Percentiles rank a stretch among this genome's conserved stretches.
Conservation (phyloP, 2,797 vertebrate genomes). For the Avahi laniger region DNA sequence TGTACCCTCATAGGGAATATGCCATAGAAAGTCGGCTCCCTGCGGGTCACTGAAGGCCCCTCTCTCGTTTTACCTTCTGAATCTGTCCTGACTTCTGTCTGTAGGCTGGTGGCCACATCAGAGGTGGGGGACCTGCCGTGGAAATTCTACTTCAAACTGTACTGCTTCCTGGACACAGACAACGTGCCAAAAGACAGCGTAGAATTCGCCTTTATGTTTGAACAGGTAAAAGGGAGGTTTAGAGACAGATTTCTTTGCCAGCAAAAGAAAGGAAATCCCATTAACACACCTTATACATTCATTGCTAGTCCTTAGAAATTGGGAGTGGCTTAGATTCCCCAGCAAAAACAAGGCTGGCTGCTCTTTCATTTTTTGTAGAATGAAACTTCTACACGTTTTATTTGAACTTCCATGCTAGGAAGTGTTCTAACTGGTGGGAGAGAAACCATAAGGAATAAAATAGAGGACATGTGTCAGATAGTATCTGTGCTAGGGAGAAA, state of each 20-base stretch:
- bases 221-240: constrained; percentile 89
- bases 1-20: background rate
- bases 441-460: background rate
- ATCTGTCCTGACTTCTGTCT: background rate
- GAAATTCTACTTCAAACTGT: constrained; percentile 99
- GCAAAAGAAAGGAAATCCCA: background rate
- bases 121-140: constrained; percentile 90
- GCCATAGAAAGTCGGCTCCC: background rate
- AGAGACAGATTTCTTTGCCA: background rate
- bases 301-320: background rate
- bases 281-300: fast-evolving
- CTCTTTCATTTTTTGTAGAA: background rate
- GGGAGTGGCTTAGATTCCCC: fast-evolving
- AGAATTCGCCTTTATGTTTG: constrained; percentile 99
- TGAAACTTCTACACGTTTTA: background rate
- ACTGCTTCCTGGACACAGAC: constrained; percentile 97
- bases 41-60: fast-evolving
- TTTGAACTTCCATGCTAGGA: background rate
- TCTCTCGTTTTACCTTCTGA: background rate
- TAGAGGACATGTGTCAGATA: fast-evolving
- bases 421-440: background rate
- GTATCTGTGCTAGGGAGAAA: background rate
- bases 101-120: constrained; percentile 88
- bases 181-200: constrained; percentile 94
- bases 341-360: fast-evolving